These are phyloP conservation scores for Pedionomus torquatus DNA, from an alignment of 2,113 vertebrate species.

Conservation along the genomic window DNA sequence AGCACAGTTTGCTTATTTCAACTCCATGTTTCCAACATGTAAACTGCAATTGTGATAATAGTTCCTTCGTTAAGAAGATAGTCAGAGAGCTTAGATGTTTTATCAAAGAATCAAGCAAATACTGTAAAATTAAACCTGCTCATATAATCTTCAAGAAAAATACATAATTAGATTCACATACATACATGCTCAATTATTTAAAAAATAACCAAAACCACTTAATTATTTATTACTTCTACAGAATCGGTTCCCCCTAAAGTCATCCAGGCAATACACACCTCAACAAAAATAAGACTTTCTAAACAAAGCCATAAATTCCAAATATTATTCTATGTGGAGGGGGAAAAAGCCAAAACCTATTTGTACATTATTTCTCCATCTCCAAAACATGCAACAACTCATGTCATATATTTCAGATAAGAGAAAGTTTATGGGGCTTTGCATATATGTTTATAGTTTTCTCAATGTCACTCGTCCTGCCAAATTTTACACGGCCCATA, in stretches of 20 bases:
- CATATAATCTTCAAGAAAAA: neutral
- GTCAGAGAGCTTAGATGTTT: neutral
- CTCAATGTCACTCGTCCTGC: neutral
- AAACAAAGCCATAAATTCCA: neutral
- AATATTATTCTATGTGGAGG: neutral
- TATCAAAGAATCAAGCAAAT: neutral
- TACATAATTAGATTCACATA: neutral
- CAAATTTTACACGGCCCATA: neutral
- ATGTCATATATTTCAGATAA: neutral
- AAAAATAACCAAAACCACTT: neutral
- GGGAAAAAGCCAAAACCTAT: neutral
- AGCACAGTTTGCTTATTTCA: neutral
- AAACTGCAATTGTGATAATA: neutral
- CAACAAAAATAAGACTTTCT: neutral
- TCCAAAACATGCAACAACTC: neutral
- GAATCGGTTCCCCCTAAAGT: neutral
- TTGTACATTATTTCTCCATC: neutral
- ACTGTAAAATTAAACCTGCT: neutral
- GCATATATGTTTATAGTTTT: too few relatives aligned
- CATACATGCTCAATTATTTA: neutral
- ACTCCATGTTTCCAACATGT: neutral
- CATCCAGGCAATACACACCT: neutral
- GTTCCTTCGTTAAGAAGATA: neutral
- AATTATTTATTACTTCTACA: neutral
- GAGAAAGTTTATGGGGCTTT: too few relatives aligned